phyloP scores from a whole-genome alignment of 1,140 invertebrate species.

The Drosophila persimilis region DNA sequence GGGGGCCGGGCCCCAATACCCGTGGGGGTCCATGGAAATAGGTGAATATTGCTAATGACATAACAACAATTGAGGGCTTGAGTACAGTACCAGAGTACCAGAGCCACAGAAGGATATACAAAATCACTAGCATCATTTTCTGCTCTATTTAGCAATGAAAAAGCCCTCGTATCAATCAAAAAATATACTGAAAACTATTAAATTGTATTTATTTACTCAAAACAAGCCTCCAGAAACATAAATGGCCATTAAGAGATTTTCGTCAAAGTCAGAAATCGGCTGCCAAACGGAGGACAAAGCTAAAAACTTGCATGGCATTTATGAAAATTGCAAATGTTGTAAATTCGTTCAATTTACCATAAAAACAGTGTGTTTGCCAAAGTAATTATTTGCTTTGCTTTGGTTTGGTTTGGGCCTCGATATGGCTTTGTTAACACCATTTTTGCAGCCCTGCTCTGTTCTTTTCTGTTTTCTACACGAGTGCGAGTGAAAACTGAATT shows the following conservation, averaged over 20 bases:
- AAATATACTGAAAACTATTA: neutral
- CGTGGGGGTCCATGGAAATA: too few relatives aligned
- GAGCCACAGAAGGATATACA: too few relatives aligned
- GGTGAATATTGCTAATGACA: too few relatives aligned
- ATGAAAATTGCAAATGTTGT: neutral
- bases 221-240: neutral
- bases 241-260: neutral
- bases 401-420: slow-evolving; percentile 5
- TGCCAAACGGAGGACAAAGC: too few relatives aligned
- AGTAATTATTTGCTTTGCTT: slow-evolving; percentile 29
- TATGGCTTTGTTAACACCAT: too few relatives aligned
- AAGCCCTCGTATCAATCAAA: neutral
- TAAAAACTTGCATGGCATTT: slow-evolving; percentile 2
- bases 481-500: slow-evolving; percentile 55
- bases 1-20: too few relatives aligned
- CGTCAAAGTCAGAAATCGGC: too few relatives aligned
- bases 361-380: slow-evolving; percentile 12
- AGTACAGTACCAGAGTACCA: too few relatives aligned
- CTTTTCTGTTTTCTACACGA: slow-evolving; percentile 38
- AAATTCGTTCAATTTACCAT: slow-evolving; percentile 20
- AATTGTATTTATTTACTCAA: slow-evolving; percentile 6
- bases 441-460: slow-evolving; percentile 3
- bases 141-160: neutral
- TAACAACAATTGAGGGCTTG: too few relatives aligned
- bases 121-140: too few relatives aligned